Conservation (phyloP, 1,140 invertebrate genomes). For the Pectinophora gossypiella region DNA sequence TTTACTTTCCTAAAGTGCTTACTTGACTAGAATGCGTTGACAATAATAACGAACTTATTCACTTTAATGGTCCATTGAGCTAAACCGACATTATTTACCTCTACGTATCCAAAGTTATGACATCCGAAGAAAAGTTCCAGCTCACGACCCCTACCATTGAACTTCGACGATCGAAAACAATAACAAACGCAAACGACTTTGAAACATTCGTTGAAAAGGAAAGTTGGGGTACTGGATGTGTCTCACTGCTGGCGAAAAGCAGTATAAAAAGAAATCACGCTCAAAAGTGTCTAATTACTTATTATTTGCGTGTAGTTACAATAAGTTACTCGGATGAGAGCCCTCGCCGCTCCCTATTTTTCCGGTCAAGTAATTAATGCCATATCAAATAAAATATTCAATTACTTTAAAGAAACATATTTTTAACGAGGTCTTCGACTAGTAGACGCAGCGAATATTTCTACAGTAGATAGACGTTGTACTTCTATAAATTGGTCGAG, state of each 20-base stretch:
- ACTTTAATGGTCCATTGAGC: neutral
- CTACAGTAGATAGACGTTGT: no score
- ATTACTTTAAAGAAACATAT: no score
- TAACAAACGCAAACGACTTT: conserved; percentile 64
- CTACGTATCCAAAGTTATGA: conserved; percentile 15
- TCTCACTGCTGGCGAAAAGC: neutral
- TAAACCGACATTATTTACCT: conserved; percentile 1
- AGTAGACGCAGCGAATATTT: no score
- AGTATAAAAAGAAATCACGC: neutral
- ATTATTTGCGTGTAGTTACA: no score
- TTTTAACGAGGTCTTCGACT: no score
- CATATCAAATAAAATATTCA: no score
- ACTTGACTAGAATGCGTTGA: neutral
- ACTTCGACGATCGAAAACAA: conserved; percentile 65
- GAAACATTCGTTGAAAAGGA: conserved; percentile 66
- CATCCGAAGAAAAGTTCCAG: neutral
- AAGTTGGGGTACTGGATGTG: conserved; percentile 37
- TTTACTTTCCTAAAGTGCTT: neutral
- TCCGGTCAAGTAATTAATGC: no score
- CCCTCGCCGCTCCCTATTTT: no score
- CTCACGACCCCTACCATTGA: conserved; percentile 28
- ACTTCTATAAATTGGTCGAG: no score
- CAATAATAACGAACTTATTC: neutral
- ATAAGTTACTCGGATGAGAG: no score
- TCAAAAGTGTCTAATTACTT: neutral